Base-by-base conservation (phyloP, 2,888 invertebrate species). In the Horisme vitalbata region DNA sequence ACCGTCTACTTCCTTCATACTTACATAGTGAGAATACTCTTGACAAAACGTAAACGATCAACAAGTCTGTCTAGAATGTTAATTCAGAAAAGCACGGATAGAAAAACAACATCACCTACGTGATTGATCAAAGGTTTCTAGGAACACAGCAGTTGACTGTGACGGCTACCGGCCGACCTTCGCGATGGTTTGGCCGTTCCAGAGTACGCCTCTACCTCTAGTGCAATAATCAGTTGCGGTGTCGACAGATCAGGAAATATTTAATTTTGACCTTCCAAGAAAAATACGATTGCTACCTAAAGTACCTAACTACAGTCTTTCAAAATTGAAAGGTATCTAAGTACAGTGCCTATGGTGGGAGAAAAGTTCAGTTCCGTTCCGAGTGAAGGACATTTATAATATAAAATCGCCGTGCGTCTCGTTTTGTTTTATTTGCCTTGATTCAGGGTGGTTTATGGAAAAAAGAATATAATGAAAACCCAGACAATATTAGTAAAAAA, bases 201-300 rank as follows among this genome's bases (percentile, higher is more conserved):
- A 75, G 71, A 70, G 54, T 35, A 51, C 66, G 71, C 61, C 62
- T 65, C n/a, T 75, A 73, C 63, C 66, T 74, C 75, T 77, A 69
- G 70, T 49, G 76, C 68, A 75, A 75, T 63, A 73, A 47, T 57
- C 46, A 59, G 48, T 62, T 61, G 63, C 62, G 58, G 52, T 75
- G 57, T 75, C 72, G 64, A 68, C 74, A 75, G 59, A 75, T 62
- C 64, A 71, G 76, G 73, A 76, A 75, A 68, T 53, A 64, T 64
- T 66, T 64, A 68, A 56, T 45, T 47, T 9, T 67, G 62, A 69
- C 75, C 74, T 76, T 70, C 65, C 57, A 59, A 58, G 61, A 68
- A 73, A 71, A 68, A 69, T n/a, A n/a, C n/a, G 66, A 69, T 64
- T 56, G 65, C 72, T 57, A 59, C 50, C 55, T 63, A 64, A 61